Base-by-base conservation (phyloP, 2,888 invertebrate species). In the Caenorhabditis sulstoni region DNA sequence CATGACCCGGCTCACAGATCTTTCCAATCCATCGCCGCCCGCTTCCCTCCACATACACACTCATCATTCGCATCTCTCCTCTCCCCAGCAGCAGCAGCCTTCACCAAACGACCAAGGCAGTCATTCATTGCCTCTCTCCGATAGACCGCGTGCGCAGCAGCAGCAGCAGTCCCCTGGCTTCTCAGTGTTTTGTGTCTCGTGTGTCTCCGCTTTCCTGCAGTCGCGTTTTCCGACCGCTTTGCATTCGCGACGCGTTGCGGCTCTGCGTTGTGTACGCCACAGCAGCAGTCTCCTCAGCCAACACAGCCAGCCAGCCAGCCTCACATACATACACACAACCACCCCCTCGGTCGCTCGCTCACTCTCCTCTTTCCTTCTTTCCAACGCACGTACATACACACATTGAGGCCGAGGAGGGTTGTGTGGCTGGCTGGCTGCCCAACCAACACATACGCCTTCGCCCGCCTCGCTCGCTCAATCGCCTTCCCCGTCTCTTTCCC, bases 211-310 rank as follows among this genome's bases (percentile, higher is more conserved):
- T 7, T 7, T 3, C 65, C 73, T 65, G 73, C 74, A 74, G 74
- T 74, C 74, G 67, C 68, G 76, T 47, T 64, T 78, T 62, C 59
- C 71, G 66, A 71, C 79, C 73, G 73, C 73, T 62, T 74, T 74
- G 79, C 79, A 74, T 67, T 74, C 79, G 79, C 79, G 20, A 62
- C 74, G 79, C 78, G 71, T 49, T 70, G 78, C 78, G 78, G 78
- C 78, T 78, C 78, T 61, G 71, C 78, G 75, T 67, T 75, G 75
- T 75, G 75, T 67, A 67, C 75, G 67, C 67, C 66, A 65, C 53
- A 52, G 50, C 62, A 68, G 75, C 64, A 61, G 37, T 29, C 29
- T 29, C 29, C 29, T 50, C 59, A 57, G 41, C 45, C 67, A 66
- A 59, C 62, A 61, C 67, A 55, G 55, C 67, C 75, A 20, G 52